Base-by-base conservation (phyloP, 2,113 vertebrate species). In the Peromyscus californicus region DNA sequence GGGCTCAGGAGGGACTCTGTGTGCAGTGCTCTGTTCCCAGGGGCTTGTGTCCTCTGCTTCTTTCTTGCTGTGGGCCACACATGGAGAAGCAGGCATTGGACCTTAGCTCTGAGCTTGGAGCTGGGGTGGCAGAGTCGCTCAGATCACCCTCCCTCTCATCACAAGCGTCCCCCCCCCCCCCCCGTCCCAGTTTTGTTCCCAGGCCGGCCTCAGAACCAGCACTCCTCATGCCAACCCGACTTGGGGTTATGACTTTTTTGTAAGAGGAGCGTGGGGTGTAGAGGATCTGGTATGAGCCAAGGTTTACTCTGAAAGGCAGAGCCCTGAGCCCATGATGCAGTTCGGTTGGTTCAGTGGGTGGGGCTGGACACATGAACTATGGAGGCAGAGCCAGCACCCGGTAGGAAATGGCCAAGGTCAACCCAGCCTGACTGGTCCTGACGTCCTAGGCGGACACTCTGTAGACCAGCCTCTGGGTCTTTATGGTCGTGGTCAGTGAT, bases 331-430 rank as follows among this genome's bases (percentile, higher is more conserved):
- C 74, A 48, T 63, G 72, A 26, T 15, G 5, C 33, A 83, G 24
- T 57, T 29, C 13, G 42, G 5, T n/a, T 89, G 45, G 78, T 92
- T 61, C 65, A 51, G 36, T 76, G 69, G 94, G 67, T 39, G 48
- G 54, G 93, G 87, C 96, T 70, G 36, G 72, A 29, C 1, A 51
- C 63, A 22, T 5, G 16, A 36, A 51, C 94, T 29, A 31, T 59
- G 89, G 19, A 39, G 89, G 15, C 21, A 0, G 65, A 83, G 83
- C 57, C 26, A 8, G 67, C 51, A 45, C 51, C 90, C 42, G 24
- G 92, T 22, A 87, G 95, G 96, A 96, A 96, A 89, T 29, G 84
- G 87, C 95, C 96, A 95, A 22, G 79, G 96, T 72, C 83, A 36
- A 84, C 51, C 51, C 15, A 26, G 4, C 65, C 84, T 76, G 85